A percentile compares a stretch with the other conserved stretches of the same genome.
Conservation (phyloP, 2,113 vertebrate genomes). For the Apaloderma vittatum region DNA sequence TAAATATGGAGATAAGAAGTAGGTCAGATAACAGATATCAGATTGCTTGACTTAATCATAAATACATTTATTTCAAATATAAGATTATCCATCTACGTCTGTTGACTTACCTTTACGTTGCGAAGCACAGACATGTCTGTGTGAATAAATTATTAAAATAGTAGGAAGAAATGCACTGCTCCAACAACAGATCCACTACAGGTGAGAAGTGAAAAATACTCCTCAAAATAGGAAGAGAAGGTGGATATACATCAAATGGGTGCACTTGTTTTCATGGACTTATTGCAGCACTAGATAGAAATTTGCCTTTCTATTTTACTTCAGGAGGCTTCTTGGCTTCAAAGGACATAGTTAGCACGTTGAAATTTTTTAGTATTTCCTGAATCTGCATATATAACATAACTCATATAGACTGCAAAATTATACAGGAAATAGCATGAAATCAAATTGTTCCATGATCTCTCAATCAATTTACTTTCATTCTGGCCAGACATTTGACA, state of each 20-base stretch:
- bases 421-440: not conserved
- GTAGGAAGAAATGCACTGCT: not conserved
- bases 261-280: not conserved
- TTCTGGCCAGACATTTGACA: not conserved
- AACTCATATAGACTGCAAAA: not conserved
- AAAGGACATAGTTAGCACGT: not conserved
- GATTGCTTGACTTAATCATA: not conserved
- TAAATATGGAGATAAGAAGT: not conserved
- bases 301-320: not conserved
- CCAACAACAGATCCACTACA: not conserved
- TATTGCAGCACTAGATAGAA: not conserved
- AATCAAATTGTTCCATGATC: not conserved
- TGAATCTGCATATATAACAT: not conserved
- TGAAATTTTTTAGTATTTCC: not conserved
- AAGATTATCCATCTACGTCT: rapidly evolving
- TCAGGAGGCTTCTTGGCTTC: not conserved
- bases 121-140: not conserved
- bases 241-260: too few relatives aligned
- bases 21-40: not conserved
- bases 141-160: not conserved
- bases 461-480: not conserved
- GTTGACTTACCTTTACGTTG: not conserved
- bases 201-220: not conserved
- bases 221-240: not conserved
- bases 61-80: not conserved